Evolutionary conservation across 2,797 vertebrate species (phyloP).

Genomic region (Rhinoraja longicauda): DNA sequence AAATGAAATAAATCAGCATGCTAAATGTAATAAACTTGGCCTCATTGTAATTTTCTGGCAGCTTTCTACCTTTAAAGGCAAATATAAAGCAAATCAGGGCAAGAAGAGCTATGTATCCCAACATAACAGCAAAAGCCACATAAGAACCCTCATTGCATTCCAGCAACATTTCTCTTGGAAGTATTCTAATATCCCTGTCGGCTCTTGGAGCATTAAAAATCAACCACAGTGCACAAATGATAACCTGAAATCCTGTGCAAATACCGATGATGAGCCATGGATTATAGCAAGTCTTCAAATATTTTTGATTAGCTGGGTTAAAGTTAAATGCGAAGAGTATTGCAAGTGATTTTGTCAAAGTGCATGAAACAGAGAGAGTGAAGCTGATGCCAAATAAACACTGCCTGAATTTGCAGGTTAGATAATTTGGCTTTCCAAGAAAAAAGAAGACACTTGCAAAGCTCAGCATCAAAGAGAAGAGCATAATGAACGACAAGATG

Average conservation of each 20-base stretch:
- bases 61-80: slow-evolving; percentile 78
- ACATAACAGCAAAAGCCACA: slow-evolving; percentile 70
- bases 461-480: slow-evolving; percentile 70
- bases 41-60: slow-evolving; percentile 83
- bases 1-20: slow-evolving; percentile 83
- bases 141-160: slow-evolving; percentile 73
- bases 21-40: slow-evolving; percentile 85
- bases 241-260: slow-evolving; percentile 65
- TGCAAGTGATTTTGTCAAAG: slow-evolving; percentile 80
- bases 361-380: slow-evolving; percentile 75
- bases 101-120: slow-evolving; percentile 69
- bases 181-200: slow-evolving; percentile 46
- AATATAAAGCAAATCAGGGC: slow-evolving; percentile 75
- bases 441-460: slow-evolving; percentile 71
- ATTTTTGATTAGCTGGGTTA: slow-evolving; percentile 62
- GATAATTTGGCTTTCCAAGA: slow-evolving; percentile 61
- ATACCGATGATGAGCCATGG: slow-evolving; percentile 57
- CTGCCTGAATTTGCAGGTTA: slow-evolving; percentile 71
- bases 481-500: slow-evolving; percentile 68
- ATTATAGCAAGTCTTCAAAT: slow-evolving; percentile 62
- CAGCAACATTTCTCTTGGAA: slow-evolving; percentile 59
- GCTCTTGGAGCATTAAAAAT: slow-evolving; percentile 61
- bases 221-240: slow-evolving; percentile 70
- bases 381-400: slow-evolving; percentile 76
- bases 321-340: slow-evolving; percentile 82